A percentile compares a stretch with the other conserved stretches of the same genome.
These are phyloP conservation scores for Phyto melanocephala DNA, from an alignment of 2,888 invertebrate genomes.

Conservation along the genomic window DNA sequence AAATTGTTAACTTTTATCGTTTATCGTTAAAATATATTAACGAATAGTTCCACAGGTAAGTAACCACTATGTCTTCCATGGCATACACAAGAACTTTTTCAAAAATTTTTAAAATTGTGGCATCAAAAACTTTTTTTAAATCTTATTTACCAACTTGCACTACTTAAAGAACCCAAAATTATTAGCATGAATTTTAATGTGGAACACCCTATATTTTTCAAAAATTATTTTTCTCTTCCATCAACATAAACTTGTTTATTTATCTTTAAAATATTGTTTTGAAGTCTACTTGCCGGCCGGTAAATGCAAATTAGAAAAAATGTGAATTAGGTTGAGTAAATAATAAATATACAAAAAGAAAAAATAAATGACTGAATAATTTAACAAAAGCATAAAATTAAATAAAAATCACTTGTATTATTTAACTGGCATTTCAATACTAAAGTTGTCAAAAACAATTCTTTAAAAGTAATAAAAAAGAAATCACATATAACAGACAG, in stretches of 20 bases:
- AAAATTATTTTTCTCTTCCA: background rate
- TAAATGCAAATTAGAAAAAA: constrained; percentile 30
- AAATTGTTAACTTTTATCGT: too few species aligned
- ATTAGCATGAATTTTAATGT: too few species aligned
- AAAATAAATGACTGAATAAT: constrained; percentile 8
- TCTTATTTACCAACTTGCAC: too few species aligned
- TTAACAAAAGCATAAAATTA: background rate
- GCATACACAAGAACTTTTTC: too few species aligned
- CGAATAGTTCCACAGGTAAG: too few species aligned
- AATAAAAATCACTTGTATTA: background rate
- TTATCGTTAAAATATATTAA: too few species aligned
- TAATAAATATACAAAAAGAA: too few species aligned
- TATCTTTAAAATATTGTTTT: constrained; percentile 12
- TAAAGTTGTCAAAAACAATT: background rate
- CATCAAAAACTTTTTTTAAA: too few species aligned
- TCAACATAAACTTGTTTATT: constrained; percentile 14
- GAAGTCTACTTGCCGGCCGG: constrained; percentile 55
- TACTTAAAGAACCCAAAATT: too few species aligned
- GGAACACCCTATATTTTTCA: too few species aligned
- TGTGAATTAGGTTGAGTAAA: background rate
- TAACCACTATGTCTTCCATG: too few species aligned
- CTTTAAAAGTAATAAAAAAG: background rate
- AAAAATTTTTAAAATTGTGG: too few species aligned
- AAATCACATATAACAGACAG: background rate
- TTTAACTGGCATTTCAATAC: background rate